These are phyloP conservation scores for Euschistus heros DNA, from an alignment of 1,140 invertebrate genomes.

Conservation along the genomic window DNA sequence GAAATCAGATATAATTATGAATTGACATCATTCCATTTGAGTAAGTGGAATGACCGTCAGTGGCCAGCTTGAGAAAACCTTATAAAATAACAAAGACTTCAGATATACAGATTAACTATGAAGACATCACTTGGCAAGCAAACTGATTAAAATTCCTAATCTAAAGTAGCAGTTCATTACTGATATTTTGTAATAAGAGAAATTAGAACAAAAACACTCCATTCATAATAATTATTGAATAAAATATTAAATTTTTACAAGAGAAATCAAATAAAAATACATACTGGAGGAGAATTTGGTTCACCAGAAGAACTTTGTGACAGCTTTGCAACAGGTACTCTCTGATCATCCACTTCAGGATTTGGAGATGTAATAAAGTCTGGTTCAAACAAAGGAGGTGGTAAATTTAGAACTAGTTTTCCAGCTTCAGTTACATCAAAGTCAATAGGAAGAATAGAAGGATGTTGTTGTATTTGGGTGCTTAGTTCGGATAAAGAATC, in stretches of 20 bases:
- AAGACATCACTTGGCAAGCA: too few relatives aligned
- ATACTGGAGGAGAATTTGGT: constrained; percentile 31
- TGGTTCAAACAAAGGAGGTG: constrained; percentile 29
- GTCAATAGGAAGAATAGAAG: constrained; percentile 80
- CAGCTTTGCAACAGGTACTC: constrained; percentile 43
- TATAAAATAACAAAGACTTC: too few relatives aligned
- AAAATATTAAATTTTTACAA: neutral
- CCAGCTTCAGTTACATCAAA: constrained; percentile 77
- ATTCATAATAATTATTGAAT: neutral
- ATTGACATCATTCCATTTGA: too few relatives aligned
- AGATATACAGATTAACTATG: too few relatives aligned
- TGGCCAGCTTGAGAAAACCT: too few relatives aligned
- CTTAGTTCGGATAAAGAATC: constrained; percentile 73
- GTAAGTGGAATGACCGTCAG: too few relatives aligned
- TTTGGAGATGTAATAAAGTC: constrained; percentile 30
- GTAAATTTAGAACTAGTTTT: constrained; percentile 39
- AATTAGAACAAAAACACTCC: neutral
- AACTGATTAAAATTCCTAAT: too few relatives aligned
- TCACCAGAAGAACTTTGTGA: constrained; percentile 43
- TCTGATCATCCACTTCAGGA: constrained; percentile 42
- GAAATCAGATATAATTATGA: too few relatives aligned
- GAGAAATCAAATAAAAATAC: too few relatives aligned
- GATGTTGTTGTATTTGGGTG: constrained; percentile 71
- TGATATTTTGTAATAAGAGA: neutral
- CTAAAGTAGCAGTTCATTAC: too few relatives aligned